Percentiles rank a stretch among this genome's conserved stretches.
Evolutionary conservation across 2,113 vertebrate species (phyloP).

Genomic region (Tautogolabrus adspersus): DNA sequence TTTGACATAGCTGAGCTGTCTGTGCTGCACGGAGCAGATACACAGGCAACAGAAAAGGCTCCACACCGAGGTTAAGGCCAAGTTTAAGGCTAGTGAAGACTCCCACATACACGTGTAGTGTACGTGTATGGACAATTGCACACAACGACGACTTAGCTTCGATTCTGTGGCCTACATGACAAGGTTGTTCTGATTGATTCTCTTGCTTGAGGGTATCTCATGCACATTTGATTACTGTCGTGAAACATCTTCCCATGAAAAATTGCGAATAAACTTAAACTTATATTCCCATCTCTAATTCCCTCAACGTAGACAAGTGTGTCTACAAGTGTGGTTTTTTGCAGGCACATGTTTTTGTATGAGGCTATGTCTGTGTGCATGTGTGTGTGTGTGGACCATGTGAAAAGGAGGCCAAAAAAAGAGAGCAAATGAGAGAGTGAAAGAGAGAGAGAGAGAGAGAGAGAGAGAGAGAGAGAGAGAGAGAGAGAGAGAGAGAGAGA

Average conservation of each 20-base stretch:
- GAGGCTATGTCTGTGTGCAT: background rate
- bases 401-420: slow-evolving; percentile 55
- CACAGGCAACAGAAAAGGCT: slow-evolving; percentile 44
- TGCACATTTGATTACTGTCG: slow-evolving; percentile 39
- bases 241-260: slow-evolving; percentile 39
- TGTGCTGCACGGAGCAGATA: slow-evolving; percentile 60
- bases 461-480: slow-evolving; percentile 18
- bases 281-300: slow-evolving; percentile 27
- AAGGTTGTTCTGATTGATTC: slow-evolving; percentile 48
- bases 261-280: slow-evolving; percentile 1
- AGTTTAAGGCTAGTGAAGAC: slow-evolving; percentile 38
- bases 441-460: too few species aligned
- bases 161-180: slow-evolving; percentile 29
- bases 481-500: slow-evolving; percentile 21
- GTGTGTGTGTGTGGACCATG: slow-evolving; percentile 8
- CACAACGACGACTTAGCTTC: slow-evolving; percentile 17
- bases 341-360: slow-evolving; percentile 10
- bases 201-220: slow-evolving; percentile 37
- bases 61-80: slow-evolving; percentile 45
- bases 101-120: slow-evolving; percentile 10
- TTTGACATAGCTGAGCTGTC: slow-evolving; percentile 71
- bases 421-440: slow-evolving; percentile 14
- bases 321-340: slow-evolving; percentile 14
- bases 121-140: slow-evolving; percentile 1
- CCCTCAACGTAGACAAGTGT: slow-evolving; percentile 11